These are phyloP conservation scores for Antechinus stuartii DNA, from an alignment of 2,113 vertebrate genomes.

Conservation along the genomic window DNA sequence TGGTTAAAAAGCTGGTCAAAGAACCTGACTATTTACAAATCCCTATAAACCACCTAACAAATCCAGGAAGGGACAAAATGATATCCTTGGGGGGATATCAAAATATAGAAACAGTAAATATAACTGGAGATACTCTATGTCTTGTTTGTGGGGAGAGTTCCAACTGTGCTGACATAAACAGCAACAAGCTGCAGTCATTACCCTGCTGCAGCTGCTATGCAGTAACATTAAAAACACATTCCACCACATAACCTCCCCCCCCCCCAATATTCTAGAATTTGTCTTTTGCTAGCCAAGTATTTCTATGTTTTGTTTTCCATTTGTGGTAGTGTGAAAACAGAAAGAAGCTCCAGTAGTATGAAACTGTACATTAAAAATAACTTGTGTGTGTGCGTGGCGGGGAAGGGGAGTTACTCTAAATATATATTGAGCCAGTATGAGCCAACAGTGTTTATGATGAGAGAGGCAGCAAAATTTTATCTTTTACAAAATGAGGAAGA, in stretches of 20 bases:
- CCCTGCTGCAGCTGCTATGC: background rate
- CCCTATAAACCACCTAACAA: background rate
- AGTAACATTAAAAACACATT: conserved; percentile 9
- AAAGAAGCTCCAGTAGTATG: background rate
- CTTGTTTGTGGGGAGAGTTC: background rate
- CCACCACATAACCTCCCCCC: background rate
- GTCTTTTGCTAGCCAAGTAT: background rate
- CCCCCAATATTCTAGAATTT: background rate
- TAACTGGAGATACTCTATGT: background rate
- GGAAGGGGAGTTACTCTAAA: background rate
- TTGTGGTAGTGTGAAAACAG: conserved; percentile 6
- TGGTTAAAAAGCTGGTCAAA: background rate
- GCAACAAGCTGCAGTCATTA: background rate
- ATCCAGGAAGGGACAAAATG: background rate
- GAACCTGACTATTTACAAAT: background rate
- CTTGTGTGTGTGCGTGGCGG: background rate
- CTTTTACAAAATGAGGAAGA: background rate
- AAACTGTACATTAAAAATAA: conserved; percentile 2
- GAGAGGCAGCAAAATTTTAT: background rate
- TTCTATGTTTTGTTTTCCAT: background rate
- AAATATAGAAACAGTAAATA: background rate
- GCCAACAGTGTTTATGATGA: background rate
- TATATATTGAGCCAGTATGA: background rate
- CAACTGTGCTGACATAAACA: background rate
- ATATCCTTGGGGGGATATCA: background rate